phyloP scores from a whole-genome alignment of 2,888 invertebrate genomes.

The Platypus cylindrus region DNA sequence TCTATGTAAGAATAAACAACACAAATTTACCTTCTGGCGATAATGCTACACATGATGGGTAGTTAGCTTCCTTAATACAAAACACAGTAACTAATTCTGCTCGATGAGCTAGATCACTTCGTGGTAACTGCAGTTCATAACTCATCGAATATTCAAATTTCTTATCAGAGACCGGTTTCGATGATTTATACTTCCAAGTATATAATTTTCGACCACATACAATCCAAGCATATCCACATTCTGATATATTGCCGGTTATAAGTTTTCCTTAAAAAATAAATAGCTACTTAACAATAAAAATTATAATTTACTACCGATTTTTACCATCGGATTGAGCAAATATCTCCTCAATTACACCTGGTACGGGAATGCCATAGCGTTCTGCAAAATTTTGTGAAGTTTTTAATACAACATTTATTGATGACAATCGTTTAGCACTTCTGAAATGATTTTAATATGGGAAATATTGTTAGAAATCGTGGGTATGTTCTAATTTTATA shows the following conservation, averaged over 20 bases:
- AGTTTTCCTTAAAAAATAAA: conserved; percentile 27
- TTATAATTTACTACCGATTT: conserved; percentile 20
- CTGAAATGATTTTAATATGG: conserved; percentile 1
- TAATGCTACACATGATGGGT: conserved; percentile 77
- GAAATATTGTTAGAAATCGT: too few relatives aligned
- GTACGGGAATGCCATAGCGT: conserved; percentile 67
- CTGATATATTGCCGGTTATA: conserved; percentile 40
- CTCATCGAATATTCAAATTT: conserved; percentile 48
- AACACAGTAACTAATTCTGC: conserved; percentile 72
- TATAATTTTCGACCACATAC: conserved; percentile 75
- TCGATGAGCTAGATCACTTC: conserved; percentile 84
- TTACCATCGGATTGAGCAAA: conserved; percentile 64
- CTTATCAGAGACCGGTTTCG: conserved; percentile 29
- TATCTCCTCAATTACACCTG: conserved; percentile 81
- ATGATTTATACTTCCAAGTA: conserved; percentile 61
- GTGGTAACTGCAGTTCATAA: conserved; percentile 75
- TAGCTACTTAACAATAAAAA: conserved; percentile 3
- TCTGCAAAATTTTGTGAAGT: conserved; percentile 63
- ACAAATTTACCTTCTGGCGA: conserved; percentile 68
- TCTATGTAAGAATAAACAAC: conserved; percentile 1
- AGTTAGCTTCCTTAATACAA: conserved; percentile 43
- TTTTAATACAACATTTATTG: conserved; percentile 63
- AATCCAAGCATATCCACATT: conserved; percentile 44
- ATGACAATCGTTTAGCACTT: too few relatives aligned
- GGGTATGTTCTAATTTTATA: conserved; percentile 9